These are phyloP conservation scores for Holotrichia oblita DNA, from an alignment of 1,140 invertebrate species.

Conservation along the genomic window DNA sequence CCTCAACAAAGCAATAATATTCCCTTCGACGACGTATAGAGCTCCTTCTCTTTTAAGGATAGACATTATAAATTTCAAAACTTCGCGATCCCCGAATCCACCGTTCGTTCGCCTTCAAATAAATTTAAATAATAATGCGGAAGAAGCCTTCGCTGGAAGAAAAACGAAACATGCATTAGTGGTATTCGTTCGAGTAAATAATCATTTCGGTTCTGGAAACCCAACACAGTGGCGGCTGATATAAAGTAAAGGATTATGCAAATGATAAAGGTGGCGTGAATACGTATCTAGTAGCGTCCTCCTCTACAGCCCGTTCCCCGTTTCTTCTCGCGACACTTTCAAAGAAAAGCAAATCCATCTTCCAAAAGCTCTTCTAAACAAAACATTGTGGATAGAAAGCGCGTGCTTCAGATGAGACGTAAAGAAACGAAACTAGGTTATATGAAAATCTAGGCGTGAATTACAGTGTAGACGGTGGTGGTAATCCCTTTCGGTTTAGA, in stretches of 20 bases:
- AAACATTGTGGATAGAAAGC: conserved; percentile 11
- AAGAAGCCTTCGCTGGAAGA: conserved; percentile 9
- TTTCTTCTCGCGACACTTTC: neutral
- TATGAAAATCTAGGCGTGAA: conserved; percentile 32
- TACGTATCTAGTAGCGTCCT: neutral
- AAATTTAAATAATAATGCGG: conserved; percentile 37
- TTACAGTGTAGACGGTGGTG: neutral
- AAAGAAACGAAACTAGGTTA: conserved; percentile 26
- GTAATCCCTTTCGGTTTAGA: conserved; percentile 17
- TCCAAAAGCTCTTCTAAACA: conserved; percentile 17
- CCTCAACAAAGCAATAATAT: conserved; percentile 37
- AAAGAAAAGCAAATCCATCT: conserved; percentile 32
- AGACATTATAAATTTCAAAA: conserved; percentile 31
- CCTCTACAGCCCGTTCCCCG: neutral
- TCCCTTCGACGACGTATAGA: neutral
- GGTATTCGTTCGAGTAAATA: conserved; percentile 33
- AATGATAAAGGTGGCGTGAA: conserved; percentile 29
- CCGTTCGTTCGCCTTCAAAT: conserved; percentile 4
- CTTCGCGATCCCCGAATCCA: conserved; percentile 11
- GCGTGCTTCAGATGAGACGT: neutral
- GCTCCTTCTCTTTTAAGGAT: neutral
- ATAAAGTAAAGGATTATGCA: conserved; percentile 34
- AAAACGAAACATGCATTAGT: conserved; percentile 35
- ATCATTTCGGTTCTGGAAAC: conserved; percentile 21
- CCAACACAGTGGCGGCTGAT: neutral